These are phyloP conservation scores for Hydropotes inermis DNA, from an alignment of 2,113 vertebrate species.

Conservation along the genomic window DNA sequence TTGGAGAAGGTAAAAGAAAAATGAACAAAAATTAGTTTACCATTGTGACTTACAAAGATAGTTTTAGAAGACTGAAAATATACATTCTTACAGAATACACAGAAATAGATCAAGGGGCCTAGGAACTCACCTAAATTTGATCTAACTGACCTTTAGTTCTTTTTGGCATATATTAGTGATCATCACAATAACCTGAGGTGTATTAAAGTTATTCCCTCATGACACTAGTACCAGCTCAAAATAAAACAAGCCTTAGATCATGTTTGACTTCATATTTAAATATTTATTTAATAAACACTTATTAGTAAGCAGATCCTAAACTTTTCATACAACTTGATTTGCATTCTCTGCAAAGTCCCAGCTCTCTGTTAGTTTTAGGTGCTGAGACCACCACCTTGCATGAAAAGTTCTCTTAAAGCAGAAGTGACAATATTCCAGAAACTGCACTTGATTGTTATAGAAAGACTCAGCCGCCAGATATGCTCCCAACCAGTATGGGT, in stretches of 20 bases:
- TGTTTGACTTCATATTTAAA: not conserved
- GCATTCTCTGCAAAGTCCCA: not conserved
- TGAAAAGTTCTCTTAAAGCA: not conserved
- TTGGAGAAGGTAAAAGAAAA: not conserved
- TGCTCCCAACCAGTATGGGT: not conserved
- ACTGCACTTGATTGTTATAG: not conserved
- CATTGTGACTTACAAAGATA: not conserved
- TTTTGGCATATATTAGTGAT: not conserved
- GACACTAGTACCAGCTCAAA: not conserved
- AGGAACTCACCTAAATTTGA: not conserved
- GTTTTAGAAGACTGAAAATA: not conserved
- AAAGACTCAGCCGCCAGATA: not conserved
- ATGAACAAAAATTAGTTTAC: not conserved
- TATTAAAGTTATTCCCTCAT: not conserved
- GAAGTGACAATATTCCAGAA: not conserved
- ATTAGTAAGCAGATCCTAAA: not conserved
- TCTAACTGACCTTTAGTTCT: not conserved
- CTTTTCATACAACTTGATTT: conserved; percentile 2
- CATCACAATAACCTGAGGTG: not conserved
- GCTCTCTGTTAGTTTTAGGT: not conserved
- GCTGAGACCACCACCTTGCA: not conserved
- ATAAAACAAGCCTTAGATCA: not conserved
- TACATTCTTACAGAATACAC: not conserved
- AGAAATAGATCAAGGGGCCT: not conserved
- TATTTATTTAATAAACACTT: not conserved